Conservation (phyloP, 2,888 invertebrate species). For the Nemotelus pantherinus region DNA sequence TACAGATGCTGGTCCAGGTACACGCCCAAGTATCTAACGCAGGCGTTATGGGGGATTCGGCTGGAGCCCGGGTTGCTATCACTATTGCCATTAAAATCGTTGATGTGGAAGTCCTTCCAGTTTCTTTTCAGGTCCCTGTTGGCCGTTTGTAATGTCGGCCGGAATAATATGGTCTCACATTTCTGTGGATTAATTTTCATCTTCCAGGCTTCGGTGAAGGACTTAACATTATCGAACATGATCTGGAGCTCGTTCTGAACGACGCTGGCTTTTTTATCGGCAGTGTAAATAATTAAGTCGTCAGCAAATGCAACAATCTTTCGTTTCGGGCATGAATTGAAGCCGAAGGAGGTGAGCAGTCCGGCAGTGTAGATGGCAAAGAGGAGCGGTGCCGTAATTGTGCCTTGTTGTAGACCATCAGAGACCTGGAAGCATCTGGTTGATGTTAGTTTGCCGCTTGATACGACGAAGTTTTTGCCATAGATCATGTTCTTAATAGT, state of each 20-base stretch:
- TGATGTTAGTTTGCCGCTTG: not conserved
- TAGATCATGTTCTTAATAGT: constrained; percentile 42
- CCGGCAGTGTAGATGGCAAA: not conserved
- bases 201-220: constrained; percentile 8
- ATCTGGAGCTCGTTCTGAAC: not conserved
- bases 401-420: constrained; percentile 27
- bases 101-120: constrained; percentile 23
- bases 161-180: constrained; percentile 12
- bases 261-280: not conserved
- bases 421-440: not conserved
- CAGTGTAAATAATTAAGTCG: constrained; percentile 13
- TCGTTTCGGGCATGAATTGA: not conserved
- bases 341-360: not conserved
- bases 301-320: constrained; percentile 18
- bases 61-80: not conserved
- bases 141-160: not conserved
- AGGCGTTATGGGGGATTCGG: constrained; percentile 6
- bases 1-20: constrained; percentile 21
- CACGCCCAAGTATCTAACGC: constrained; percentile 13
- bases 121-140: not conserved
- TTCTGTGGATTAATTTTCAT: constrained; percentile 17
- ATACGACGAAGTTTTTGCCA: constrained; percentile 1
- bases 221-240: constrained; percentile 1
- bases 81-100: not conserved
- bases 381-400: constrained; percentile 13